Percentiles rank a stretch among this genome's conserved stretches.
phyloP scores from a whole-genome alignment of 2,113 vertebrate species.

The Colinus virginianus region DNA sequence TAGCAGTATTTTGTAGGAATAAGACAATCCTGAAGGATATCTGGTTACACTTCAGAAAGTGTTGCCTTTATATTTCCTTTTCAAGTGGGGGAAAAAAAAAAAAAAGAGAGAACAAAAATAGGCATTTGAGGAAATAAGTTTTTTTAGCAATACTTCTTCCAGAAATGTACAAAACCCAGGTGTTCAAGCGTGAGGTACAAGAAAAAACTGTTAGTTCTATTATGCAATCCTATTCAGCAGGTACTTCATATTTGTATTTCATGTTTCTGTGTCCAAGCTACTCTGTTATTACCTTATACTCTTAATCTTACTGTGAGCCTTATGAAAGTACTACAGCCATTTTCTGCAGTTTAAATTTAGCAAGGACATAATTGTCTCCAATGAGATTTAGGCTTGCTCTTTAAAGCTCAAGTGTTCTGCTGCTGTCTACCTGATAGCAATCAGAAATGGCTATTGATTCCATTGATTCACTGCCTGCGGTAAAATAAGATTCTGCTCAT shows the following conservation, averaged over 20 bases:
- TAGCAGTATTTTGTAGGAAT: neutral
- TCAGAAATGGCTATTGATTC: constrained; percentile 5
- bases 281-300: neutral
- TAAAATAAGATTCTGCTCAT: neutral
- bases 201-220: too few relatives aligned
- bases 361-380: neutral
- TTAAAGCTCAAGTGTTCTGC: constrained; percentile 23
- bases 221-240: neutral
- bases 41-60: neutral
- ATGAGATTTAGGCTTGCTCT: constrained; percentile 42
- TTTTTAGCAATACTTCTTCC: neutral
- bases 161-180: neutral
- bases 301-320: neutral
- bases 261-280: neutral
- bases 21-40: neutral
- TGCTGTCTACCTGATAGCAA: constrained; percentile 41
- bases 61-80: neutral
- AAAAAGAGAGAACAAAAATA: too few relatives aligned
- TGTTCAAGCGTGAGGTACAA: neutral
- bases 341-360: constrained; percentile 17
- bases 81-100: neutral
- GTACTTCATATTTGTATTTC: neutral
- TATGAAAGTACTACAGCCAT: neutral
- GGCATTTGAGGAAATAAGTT: too few relatives aligned
- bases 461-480: neutral